Conservation (phyloP, 2,888 invertebrate species). For the Acrobasis repandana region DNA sequence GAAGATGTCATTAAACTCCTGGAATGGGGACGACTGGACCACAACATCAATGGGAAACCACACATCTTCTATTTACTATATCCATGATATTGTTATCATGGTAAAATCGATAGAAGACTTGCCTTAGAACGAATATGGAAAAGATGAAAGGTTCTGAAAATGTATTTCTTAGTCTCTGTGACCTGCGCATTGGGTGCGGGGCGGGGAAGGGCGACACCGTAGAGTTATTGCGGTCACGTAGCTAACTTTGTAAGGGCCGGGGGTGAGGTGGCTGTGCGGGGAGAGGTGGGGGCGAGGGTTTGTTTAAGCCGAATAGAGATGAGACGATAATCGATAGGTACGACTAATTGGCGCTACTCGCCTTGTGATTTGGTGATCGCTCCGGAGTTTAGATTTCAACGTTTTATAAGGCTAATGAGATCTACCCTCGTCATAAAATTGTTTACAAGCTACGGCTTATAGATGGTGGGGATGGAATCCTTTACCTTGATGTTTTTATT, state of each 20-base stretch:
- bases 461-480: background rate
- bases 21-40: no score
- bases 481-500: background rate
- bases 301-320: conserved; percentile 36
- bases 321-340: conserved; percentile 38
- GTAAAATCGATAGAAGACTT: no score
- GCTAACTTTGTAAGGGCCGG: conserved; percentile 39
- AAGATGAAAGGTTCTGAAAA: no score
- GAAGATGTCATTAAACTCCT: no score
- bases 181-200: conserved; percentile 27
- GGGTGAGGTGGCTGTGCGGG: conserved; percentile 17
- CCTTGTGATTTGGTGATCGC: conserved; percentile 3
- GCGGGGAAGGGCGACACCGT: conserved; percentile 26
- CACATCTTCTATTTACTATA: no score
- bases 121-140: no score
- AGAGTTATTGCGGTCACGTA: conserved; percentile 51
- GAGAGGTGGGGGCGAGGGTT: conserved; percentile 25
- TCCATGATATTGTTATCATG: no score
- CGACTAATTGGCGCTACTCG: conserved; percentile 29
- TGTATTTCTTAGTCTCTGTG: background rate
- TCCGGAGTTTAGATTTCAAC: background rate
- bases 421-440: background rate
- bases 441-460: background rate
- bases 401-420: background rate
- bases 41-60: no score